Percentiles rank a stretch among this genome's conserved stretches.
Conservation (phyloP, 2,888 invertebrate species). For the Apodemia duryi region DNA sequence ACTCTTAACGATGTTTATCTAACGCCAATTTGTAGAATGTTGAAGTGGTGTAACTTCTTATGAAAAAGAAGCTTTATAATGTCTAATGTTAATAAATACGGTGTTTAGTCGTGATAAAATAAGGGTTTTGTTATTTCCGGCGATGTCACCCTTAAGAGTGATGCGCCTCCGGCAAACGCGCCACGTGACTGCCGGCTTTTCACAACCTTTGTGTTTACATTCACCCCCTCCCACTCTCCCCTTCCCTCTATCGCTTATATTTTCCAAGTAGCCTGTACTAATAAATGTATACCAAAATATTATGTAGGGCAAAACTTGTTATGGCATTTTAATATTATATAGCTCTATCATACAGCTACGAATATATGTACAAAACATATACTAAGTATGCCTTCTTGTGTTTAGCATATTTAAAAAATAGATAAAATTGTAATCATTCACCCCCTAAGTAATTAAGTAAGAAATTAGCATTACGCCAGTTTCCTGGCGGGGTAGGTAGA, state of each 20-base stretch:
- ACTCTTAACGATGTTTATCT: slow-evolving; percentile 51
- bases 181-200: slow-evolving; percentile 75
- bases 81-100: neutral
- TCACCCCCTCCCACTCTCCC: slow-evolving; percentile 42
- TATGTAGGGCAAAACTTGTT: too few species aligned
- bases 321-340: too few species aligned
- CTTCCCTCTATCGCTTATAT: slow-evolving; percentile 36
- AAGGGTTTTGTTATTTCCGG: slow-evolving; percentile 33
- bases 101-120: slow-evolving; percentile 25
- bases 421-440: too few species aligned
- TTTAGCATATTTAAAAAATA: too few species aligned
- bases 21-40: slow-evolving; percentile 26
- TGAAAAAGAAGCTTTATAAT: neutral
- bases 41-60: neutral
- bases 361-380: too few species aligned
- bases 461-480: too few species aligned
- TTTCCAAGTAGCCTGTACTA: slow-evolving; percentile 31
- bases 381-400: too few species aligned
- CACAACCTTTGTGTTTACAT: slow-evolving; percentile 72
- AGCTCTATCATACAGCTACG: too few species aligned
- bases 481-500: too few species aligned
- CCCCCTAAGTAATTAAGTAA: too few species aligned
- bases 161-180: slow-evolving; percentile 75
- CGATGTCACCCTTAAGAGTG: slow-evolving; percentile 66
- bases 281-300: neutral